A percentile compares a stretch with the other conserved stretches of the same genome.
phyloP scores from a whole-genome alignment of 2,113 vertebrate species.

The Labeo rohita region DNA sequence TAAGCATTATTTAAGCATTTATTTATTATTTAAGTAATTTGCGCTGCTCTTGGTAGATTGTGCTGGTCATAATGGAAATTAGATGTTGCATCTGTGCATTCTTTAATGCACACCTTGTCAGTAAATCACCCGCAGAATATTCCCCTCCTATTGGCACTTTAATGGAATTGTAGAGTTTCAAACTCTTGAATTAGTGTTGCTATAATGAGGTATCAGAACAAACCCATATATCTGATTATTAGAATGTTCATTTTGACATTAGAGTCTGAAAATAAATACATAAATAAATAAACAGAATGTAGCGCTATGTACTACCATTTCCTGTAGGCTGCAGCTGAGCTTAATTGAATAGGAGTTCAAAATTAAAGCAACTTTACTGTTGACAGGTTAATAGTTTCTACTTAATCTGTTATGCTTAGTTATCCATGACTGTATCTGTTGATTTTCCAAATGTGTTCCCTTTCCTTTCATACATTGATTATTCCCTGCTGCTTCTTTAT shows the following conservation, averaged over 20 bases:
- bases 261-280: not conserved
- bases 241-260: not conserved
- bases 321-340: not conserved
- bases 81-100: no score
- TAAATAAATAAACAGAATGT: not conserved
- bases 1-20: no score
- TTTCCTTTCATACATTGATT: conserved; percentile 22
- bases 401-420: conserved; percentile 32
- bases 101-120: no score
- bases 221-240: not conserved
- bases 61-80: no score
- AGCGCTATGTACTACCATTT: not conserved
- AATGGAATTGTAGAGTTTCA: not conserved
- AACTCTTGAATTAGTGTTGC: not conserved
- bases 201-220: not conserved
- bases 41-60: no score
- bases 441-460: conserved; percentile 34
- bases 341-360: not conserved
- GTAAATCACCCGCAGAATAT: no score
- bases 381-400: conserved; percentile 43
- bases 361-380: conserved; percentile 14
- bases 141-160: no score
- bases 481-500: conserved; percentile 31
- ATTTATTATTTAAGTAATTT: no score
- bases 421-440: conserved; percentile 40